Evolutionary conservation across 1,140 invertebrate genomes (phyloP).

Genomic region (Drosophila malerkotliana): DNA sequence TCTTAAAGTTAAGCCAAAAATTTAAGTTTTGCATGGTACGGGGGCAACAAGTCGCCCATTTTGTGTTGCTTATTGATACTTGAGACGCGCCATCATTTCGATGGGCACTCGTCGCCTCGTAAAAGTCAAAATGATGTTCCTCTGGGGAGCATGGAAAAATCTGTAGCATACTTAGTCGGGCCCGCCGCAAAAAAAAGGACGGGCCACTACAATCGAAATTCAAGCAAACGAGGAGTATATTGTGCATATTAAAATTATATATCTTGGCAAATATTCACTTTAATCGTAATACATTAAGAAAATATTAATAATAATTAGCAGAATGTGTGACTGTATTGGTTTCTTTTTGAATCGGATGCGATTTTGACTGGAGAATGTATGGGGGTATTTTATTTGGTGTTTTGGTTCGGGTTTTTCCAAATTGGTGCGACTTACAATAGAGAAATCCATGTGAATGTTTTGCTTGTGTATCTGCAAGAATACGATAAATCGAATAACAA

Average conservation of each 20-base stretch:
- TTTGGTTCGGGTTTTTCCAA: slow-evolving; percentile 47
- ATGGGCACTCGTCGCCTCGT: slow-evolving; percentile 28
- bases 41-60: slow-evolving; percentile 73
- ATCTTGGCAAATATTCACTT: slow-evolving; percentile 36
- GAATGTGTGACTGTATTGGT: slow-evolving; percentile 32
- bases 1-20: slow-evolving; percentile 72
- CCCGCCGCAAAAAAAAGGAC: slow-evolving; percentile 43
- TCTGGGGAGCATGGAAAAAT: slow-evolving; percentile 36
- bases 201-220: slow-evolving; percentile 30
- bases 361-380: slow-evolving; percentile 44
- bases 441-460: slow-evolving; percentile 83
- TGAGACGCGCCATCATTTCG: slow-evolving; percentile 46
- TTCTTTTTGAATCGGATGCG: slow-evolving; percentile 24
- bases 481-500: slow-evolving; percentile 80
- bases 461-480: slow-evolving; percentile 83
- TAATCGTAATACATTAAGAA: not conserved
- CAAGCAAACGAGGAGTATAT: slow-evolving; percentile 28
- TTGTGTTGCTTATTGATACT: slow-evolving; percentile 50
- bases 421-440: slow-evolving; percentile 81
- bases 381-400: slow-evolving; percentile 33
- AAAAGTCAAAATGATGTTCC: slow-evolving; percentile 55
- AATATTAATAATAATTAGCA: slow-evolving; percentile 35
- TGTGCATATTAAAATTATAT: slow-evolving; percentile 39
- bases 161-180: slow-evolving; percentile 74
- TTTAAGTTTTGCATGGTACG: slow-evolving; percentile 30